Evolutionary conservation across 2,888 invertebrate genomes (phyloP), one percentile per base, ranked within the genome.

Genomic region (Plebejus anna): DNA sequence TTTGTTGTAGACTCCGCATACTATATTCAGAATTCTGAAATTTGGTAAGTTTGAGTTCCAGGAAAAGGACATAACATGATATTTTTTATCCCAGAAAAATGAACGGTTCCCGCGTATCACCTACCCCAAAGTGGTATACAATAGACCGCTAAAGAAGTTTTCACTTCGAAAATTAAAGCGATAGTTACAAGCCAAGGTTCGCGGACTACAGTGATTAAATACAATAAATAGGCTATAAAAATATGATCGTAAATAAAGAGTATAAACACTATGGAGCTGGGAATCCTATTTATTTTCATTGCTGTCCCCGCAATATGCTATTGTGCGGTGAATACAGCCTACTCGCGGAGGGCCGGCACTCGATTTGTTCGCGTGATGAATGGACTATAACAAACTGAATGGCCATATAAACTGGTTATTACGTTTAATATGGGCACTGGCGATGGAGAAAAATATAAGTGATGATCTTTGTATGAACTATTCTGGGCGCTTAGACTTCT

Each of bases 211-310:
- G 32, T 66, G 61, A 66, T 66, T 66, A 66, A 66, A 36, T 66
- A 66, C 66, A 66, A 66, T 66, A 66, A 66, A 66, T 66, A 66
- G 16, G 61, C 66, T 66, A 51, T 51, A 6, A 32, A 66, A 75
- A 47, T 42, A 75, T 66, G 75, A 75, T 59, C 73, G 75, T 38
- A 75, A 75, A 76, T 70, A 76, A 75, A 59, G 75, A 75, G 61
- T 28, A 76, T 77, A 78, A 82, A 79, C 78, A 81, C 79, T 79
- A 66, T 66, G 66, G 66, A 66, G 13, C 36, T 79, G 83, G 84
- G 83, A 85, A 88, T 87, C 84, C 87, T 83, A 91, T 91, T 91
- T 90, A 90, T 89, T 90, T 90, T 89, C 88, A 91, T 90, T 82
- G 90, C 88, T 79, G 83, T 83, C 81, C 82, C 82, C 81, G 81